phyloP scores from a whole-genome alignment of 2,888 invertebrate species.

The Ligdia adustata region DNA sequence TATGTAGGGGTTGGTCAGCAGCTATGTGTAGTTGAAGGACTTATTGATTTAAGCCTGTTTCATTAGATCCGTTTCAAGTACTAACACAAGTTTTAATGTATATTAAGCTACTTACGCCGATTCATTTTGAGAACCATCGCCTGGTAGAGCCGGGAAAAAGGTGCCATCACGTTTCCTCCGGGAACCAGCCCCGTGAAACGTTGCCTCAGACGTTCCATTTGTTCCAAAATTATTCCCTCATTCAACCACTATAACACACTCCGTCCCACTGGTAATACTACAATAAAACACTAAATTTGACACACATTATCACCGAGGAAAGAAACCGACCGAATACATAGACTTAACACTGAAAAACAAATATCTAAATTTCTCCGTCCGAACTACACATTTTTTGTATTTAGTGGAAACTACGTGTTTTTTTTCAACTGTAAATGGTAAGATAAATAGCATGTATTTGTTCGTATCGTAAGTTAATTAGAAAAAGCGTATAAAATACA shows the following conservation, averaged over 20 bases:
- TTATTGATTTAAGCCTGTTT: background rate
- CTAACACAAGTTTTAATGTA: background rate
- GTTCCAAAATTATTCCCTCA: constrained; percentile 11
- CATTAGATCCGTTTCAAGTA: background rate
- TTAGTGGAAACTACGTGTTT: constrained; percentile 26
- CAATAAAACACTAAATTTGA: constrained; percentile 74
- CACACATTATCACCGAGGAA: constrained; percentile 77
- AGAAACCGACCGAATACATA: constrained; percentile 37
- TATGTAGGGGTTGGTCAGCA: background rate
- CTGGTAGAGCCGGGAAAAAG: constrained; percentile 71
- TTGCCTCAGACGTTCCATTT: constrained; percentile 19
- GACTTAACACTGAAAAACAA: constrained; percentile 39
- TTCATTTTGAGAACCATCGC: constrained; percentile 80
- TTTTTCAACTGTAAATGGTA: constrained; percentile 24
- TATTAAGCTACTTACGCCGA: constrained; percentile 62
- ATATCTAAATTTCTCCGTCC: constrained; percentile 26
- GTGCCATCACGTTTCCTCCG: constrained; percentile 67
- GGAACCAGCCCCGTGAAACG: constrained; percentile 8
- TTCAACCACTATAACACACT: constrained; percentile 34
- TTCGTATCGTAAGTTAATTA: constrained; percentile 32
- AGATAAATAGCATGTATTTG: constrained; percentile 23
- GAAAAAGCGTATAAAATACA: constrained; percentile 42
- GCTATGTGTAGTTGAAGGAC: background rate
- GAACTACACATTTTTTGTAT: constrained; percentile 30
- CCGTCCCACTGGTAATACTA: constrained; percentile 53